Percentiles rank a stretch among this genome's conserved stretches.
Conservation (phyloP, 2,888 invertebrate genomes). For the Drosophila subquinaria region DNA sequence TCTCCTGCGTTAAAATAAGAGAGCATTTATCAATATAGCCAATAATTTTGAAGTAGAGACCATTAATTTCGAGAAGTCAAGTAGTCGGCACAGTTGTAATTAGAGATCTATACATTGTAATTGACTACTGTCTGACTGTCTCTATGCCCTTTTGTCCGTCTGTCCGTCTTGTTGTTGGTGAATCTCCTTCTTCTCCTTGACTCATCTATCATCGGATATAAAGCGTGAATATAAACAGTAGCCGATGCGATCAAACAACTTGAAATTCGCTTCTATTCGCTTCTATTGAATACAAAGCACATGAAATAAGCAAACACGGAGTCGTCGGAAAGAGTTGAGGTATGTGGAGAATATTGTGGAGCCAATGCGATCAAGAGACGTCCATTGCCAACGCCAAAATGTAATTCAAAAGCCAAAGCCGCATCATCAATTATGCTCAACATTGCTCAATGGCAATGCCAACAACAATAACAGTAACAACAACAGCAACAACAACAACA, state of each 20-base stretch:
- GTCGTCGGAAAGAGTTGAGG: conserved; percentile 1
- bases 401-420: conserved; percentile 71
- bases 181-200: conserved; percentile 16
- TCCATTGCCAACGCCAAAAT: conserved; percentile 56
- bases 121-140: conserved; percentile 42
- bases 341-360: conserved; percentile 58
- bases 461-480: conserved; percentile 35
- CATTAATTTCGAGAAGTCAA: conserved; percentile 19
- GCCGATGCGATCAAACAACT: conserved; percentile 66
- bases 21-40: not conserved
- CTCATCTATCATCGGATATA: conserved; percentile 59
- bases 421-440: conserved; percentile 81
- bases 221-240: conserved; percentile 76
- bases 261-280: conserved; percentile 53
- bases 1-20: not conserved
- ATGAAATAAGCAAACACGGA: conserved; percentile 11
- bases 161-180: conserved; percentile 21
- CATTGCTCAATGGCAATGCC: conserved; percentile 66
- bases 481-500: conserved; percentile 31
- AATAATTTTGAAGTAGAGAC: not conserved
- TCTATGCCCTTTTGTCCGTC: conserved; percentile 12
- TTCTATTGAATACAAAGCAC: conserved; percentile 38
- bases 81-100: conserved; percentile 47
- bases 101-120: conserved; percentile 37
- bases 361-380: conserved; percentile 72